phyloP scores from a whole-genome alignment of 2,888 invertebrate species.

The Frankliniella fusca region DNA sequence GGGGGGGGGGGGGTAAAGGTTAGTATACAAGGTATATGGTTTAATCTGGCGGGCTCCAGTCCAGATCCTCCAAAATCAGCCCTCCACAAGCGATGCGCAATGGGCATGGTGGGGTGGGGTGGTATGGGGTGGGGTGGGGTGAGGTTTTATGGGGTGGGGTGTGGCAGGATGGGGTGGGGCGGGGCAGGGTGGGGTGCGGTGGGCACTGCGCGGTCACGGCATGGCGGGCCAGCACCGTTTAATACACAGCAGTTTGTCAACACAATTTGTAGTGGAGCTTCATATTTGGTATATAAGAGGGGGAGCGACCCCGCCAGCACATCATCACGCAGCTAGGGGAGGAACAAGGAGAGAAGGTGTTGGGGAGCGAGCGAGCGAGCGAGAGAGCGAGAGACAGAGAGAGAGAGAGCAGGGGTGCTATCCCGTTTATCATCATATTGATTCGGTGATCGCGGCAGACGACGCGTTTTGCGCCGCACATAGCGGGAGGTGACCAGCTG shows the following conservation, averaged over 20 bases:
- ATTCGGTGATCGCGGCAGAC: neutral
- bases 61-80: no score
- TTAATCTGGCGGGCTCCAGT: no score
- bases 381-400: neutral
- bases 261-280: slow-evolving; percentile 24
- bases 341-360: no score
- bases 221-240: neutral
- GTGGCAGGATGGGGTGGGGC: neutral
- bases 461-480: neutral
- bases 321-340: no score
- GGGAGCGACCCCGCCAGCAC: neutral
- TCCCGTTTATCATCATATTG: slow-evolving; percentile 1
- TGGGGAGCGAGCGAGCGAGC: no score
- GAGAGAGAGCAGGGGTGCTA: neutral
- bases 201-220: neutral
- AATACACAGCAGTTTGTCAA: slow-evolving; percentile 26
- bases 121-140: neutral
- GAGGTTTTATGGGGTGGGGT: neutral
- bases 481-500: no score
- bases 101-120: neutral
- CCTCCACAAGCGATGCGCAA: no score
- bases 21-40: no score
- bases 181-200: neutral
- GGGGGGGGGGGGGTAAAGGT: no score
- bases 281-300: slow-evolving; percentile 15